Conservation (phyloP, 2,113 vertebrate species). For the Pachycephala philippinensis region DNA sequence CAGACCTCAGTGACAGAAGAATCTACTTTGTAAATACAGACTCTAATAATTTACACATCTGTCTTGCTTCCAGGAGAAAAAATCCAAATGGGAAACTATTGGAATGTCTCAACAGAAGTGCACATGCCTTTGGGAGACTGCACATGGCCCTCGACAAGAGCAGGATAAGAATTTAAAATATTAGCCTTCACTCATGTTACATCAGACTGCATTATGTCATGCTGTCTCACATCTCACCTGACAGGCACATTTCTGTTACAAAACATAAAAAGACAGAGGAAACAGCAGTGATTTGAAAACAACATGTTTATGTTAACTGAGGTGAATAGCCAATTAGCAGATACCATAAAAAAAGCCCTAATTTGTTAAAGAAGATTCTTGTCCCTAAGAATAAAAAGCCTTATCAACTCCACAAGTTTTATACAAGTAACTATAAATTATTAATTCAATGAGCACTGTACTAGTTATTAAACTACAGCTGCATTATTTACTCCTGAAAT, state of each 20-base stretch:
- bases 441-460: background rate
- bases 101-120: background rate
- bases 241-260: background rate
- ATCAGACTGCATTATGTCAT: background rate
- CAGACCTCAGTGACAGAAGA: background rate
- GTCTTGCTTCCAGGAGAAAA: background rate
- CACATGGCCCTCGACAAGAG: background rate
- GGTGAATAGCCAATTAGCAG: background rate
- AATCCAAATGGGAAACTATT: background rate
- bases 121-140: background rate
- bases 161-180: background rate
- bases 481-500: background rate
- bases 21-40: background rate
- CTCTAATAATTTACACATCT: background rate
- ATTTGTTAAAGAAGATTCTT: background rate
- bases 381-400: background rate
- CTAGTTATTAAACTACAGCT: background rate
- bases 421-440: background rate
- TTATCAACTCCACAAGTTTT: background rate
- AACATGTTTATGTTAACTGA: background rate
- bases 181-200: background rate
- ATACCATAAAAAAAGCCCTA: background rate
- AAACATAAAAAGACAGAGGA: background rate
- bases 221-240: background rate
- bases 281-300: background rate